phyloP scores from a whole-genome alignment of 1,140 invertebrate genomes.

The Aphis gossypii region DNA sequence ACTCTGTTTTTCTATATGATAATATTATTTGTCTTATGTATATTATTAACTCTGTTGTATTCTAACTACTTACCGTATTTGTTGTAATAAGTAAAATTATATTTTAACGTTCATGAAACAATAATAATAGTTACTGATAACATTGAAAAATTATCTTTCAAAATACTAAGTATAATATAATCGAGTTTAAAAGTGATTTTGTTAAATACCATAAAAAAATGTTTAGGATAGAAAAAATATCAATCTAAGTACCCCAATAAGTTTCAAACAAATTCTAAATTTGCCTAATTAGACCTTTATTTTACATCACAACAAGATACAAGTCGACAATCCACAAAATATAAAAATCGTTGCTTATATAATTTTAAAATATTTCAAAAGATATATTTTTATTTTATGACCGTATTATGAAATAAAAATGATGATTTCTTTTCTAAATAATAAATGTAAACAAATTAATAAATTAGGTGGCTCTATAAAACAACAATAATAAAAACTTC shows the following conservation, averaged over 20 bases:
- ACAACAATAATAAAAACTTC: background rate
- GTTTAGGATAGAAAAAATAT: background rate
- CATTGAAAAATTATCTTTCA: background rate
- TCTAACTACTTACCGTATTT: no score
- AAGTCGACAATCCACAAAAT: background rate
- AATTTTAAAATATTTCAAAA: background rate
- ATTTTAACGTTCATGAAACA: no score
- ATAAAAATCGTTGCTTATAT: background rate
- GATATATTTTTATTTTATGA: background rate
- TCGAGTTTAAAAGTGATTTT: background rate
- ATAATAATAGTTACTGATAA: background rate
- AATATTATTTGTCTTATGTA: no score
- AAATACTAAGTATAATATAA: background rate
- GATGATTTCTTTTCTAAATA: background rate
- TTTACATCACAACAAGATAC: background rate
- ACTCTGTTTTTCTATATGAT: no score
- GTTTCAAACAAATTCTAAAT: background rate
- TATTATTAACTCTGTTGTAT: no score
- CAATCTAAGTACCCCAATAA: background rate
- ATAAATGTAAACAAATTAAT: conserved; percentile 26
- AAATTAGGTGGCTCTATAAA: background rate
- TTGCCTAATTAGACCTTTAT: background rate
- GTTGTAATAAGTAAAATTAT: no score
- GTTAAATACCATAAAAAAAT: background rate
- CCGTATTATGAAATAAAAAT: background rate